Evolutionary conservation across 2,797 vertebrate species (phyloP).

Genomic region (Enoplosus armatus): DNA sequence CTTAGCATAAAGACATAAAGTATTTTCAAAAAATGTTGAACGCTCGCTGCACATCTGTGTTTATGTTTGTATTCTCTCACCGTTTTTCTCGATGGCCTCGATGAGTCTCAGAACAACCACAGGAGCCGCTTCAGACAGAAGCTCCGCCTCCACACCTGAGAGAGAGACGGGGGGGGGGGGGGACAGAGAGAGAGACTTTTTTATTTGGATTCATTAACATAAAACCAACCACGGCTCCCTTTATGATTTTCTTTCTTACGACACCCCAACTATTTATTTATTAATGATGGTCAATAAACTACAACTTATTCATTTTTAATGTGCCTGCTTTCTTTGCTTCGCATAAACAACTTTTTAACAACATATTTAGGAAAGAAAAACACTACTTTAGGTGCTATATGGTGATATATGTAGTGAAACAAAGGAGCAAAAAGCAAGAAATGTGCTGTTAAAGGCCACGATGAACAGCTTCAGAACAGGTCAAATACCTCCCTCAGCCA

Average conservation of each 20-base stretch:
- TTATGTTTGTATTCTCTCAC: constrained; percentile 57
- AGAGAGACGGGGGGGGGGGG: too few relatives aligned
- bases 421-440: neutral
- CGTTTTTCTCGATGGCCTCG: constrained; percentile 85
- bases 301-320: neutral
- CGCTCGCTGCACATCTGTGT: neutral
- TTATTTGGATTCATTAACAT: constrained; percentile 20
- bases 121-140: constrained; percentile 79
- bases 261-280: constrained; percentile 2
- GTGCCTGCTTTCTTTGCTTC: neutral
- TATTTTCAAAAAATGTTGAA: neutral
- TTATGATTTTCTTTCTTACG: neutral
- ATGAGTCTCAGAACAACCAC: constrained; percentile 81
- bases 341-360: constrained; percentile 2
- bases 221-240: neutral
- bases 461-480: neutral
- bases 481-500: neutral
- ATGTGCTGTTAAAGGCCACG: neutral
- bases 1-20: constrained; percentile 1
- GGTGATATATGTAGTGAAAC: neutral
- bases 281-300: constrained; percentile 17
- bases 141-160: constrained; percentile 81
- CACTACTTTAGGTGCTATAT: neutral
- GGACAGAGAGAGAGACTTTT: constrained; percentile 33
- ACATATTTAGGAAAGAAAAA: neutral